These are phyloP conservation scores for Dryobates pubescens DNA, from an alignment of 2,797 vertebrate genomes.

Conservation along the genomic window DNA sequence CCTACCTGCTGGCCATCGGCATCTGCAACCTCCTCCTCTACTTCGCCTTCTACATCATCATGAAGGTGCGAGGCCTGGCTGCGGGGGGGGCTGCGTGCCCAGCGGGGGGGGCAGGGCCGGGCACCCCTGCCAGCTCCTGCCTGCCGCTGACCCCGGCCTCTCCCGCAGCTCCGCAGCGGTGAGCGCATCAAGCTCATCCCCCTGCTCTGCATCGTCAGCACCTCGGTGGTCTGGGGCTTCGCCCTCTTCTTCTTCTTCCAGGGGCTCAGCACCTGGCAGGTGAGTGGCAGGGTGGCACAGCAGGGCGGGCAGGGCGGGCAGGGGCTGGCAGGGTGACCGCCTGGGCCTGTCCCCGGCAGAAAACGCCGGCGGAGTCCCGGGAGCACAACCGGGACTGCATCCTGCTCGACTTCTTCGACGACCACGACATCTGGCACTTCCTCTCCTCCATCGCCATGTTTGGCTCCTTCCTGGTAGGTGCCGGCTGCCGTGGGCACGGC, in stretches of 20 bases:
- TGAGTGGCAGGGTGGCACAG: conserved; percentile 54
- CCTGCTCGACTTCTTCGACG: conserved; percentile 93
- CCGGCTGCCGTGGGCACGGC: neutral
- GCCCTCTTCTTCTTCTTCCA: conserved; percentile 99
- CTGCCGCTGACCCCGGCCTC: rapidly evolving
- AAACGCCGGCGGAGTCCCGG: conserved; percentile 95
- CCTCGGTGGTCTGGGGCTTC: conserved; percentile 94
- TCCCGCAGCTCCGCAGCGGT: conserved; percentile 88
- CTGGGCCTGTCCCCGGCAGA: conserved; percentile 73
- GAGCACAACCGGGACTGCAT: conserved; percentile 97
- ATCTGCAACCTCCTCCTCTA: conserved; percentile 99
- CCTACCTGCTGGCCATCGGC: conserved; percentile 95
- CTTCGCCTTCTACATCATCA: conserved; percentile 98
- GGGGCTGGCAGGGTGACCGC: rapidly evolving
- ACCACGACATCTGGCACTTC: conserved; percentile 99
- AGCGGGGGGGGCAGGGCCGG: neutral
- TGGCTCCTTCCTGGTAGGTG: conserved; percentile 93
- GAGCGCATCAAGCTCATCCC: conserved; percentile 91
- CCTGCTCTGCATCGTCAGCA: conserved; percentile 90
- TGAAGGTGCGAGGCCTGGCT: conserved; percentile 85
- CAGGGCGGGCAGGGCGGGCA: rapidly evolving
- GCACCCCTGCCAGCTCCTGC: neutral
- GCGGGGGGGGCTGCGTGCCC: rapidly evolving
- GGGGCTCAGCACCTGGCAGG: conserved; percentile 99
- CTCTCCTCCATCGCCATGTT: conserved; percentile 98